Evolutionary conservation across 2,888 invertebrate genomes (phyloP).

Genomic region (Drosophila rellima): DNA sequence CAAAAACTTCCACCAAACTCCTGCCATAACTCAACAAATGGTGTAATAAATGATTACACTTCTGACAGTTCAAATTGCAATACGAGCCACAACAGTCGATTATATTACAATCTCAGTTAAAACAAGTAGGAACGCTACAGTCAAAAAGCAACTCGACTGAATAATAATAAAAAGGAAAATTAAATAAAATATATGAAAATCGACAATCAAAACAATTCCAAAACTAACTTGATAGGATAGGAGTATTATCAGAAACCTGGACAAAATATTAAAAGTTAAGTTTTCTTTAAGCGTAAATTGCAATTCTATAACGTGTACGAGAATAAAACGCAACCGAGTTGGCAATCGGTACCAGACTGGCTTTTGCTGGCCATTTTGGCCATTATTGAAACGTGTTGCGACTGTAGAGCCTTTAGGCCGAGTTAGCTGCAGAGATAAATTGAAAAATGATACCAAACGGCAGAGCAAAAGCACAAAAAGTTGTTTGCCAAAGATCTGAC

Average conservation of each 20-base stretch:
- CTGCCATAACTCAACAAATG: slow-evolving; percentile 15
- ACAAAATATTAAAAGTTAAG: slow-evolving; percentile 6
- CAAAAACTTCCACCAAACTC: slow-evolving; percentile 9
- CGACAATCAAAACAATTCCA: too few species aligned
- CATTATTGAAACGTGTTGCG: slow-evolving; percentile 56
- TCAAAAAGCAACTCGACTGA: background rate
- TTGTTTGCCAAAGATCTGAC: background rate
- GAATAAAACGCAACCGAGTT: slow-evolving; percentile 33
- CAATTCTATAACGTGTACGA: slow-evolving; percentile 3
- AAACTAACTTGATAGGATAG: too few species aligned
- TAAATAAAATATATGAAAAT: too few species aligned
- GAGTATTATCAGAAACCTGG: too few species aligned
- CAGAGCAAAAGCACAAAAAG: background rate
- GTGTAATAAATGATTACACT: slow-evolving; percentile 34
- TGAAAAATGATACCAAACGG: slow-evolving; percentile 13
- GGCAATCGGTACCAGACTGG: slow-evolving; percentile 24
- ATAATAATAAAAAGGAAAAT: too few species aligned
- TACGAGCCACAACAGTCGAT: slow-evolving; percentile 13
- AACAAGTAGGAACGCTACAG: background rate
- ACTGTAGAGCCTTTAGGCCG: slow-evolving; percentile 14
- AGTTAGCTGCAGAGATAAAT: background rate
- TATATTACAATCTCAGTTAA: slow-evolving; percentile 35
- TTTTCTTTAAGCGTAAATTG: background rate
- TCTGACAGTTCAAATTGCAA: slow-evolving; percentile 45
- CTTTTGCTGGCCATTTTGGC: slow-evolving; percentile 25